Evolutionary conservation across 2,113 vertebrate species (phyloP), one percentile per base, ranked within the genome.

Genomic region (Murina feae): DNA sequence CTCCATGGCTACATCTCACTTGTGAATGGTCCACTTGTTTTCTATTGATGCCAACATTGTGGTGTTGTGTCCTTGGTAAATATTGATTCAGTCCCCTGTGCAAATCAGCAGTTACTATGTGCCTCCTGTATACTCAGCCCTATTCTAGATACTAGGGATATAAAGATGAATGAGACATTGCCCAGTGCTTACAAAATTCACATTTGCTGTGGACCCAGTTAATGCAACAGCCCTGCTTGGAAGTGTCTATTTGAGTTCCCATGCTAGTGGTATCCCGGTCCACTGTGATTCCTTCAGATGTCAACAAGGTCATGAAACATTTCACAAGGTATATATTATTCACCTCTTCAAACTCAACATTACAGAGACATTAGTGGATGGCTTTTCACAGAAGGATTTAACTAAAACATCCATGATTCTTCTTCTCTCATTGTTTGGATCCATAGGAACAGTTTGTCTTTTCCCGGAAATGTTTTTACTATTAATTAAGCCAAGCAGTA

Each of bases 391-490:
- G 60, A 39, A 85, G 39, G 28, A 63, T 37, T 85, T 72, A 95
- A 82, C 39, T 69, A 28, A 94, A 71, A 78, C 42, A 78, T 78
- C 32, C n/a, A 12, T 42, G 79, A n/a, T 60, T 42, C 28, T 7
- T 81, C 39, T 75, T 95, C 95, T 88, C 39, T 79, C 39, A 78
- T 58, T 93, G 28, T 90, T 86, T 91, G 68, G 7, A 51, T 60
- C 32, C 39, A n/a, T 17, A 42, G 23, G 69, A 89, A 68, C 32
- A 65, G 12, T 89, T 74, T 79, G 23, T 58, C 60, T 90, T 63
- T 93, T 78, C 82, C 72, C 28, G 13, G 72, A 90, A 96, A 76
- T 58, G 53, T 81, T 91, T 91, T 81, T 83, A 47, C 74, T 63
- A n/a, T 76, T 82, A 86, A 25, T 84, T 86, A 90, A 81, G 39